Base-by-base conservation (phyloP, 2,888 invertebrate species). In the Lasioglossum vierecki region DNA sequence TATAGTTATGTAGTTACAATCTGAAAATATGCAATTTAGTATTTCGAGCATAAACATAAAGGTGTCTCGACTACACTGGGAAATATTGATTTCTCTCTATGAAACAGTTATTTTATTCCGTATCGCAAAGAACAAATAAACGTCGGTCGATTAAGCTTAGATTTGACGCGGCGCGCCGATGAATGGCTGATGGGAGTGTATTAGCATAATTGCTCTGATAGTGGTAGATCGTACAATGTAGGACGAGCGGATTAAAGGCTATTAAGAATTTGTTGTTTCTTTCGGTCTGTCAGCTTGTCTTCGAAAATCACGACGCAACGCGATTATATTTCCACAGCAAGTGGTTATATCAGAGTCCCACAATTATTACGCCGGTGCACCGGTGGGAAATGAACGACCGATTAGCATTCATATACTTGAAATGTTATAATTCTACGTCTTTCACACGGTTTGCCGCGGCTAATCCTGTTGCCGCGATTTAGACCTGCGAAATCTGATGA, bases 381-480 rank as follows among this genome's bases (percentile, higher is more conserved):
- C 66, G 66, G 66, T 66, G 66, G 66, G 66, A 66, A 66, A 66
- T 66, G 66, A 66, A 66, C 66, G 66, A 66, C 66, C 66, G 66
- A 35, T 66, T 35, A 35, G 66, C 66, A 35, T 63, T 63, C 60
- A 6, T 63, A 63, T 66, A 66, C 66, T 66, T 30, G 66, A 66
- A 66, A 66, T 66, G 66, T 66, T 66, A 66, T 66, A 66, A 66
- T 66, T 66, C 66, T 66, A 66, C 66, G 35, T 66, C 66, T 66
- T 66, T 66, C 66, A 66, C 66, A 66, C 66, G 66, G 66, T 66
- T 66, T 18, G 3, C 18, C 35, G 18, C 35, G 66, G 30, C 66
- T 30, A 30, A 66, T 63, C 30, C 66, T n/a, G 66, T 30, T 18
- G 66, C 30, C 8, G 18, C 35, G 66, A 22, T 66, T 35, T 35